phyloP scores from a whole-genome alignment of 2,888 invertebrate species.

The Callinectes sapidus region DNA sequence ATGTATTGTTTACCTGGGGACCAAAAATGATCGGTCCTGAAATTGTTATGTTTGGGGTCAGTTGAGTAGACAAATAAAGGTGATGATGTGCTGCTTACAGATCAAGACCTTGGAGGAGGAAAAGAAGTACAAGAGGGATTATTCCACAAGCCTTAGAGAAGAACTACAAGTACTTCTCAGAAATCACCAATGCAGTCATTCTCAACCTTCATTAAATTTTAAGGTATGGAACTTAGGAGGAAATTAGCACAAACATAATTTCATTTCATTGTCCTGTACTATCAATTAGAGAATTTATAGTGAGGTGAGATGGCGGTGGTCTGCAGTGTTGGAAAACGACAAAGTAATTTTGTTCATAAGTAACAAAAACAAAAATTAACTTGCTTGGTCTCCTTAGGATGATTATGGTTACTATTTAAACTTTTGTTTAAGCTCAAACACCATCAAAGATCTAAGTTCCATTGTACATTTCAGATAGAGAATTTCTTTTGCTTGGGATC shows the following conservation, averaged over 20 bases:
- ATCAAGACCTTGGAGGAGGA: conserved; percentile 4
- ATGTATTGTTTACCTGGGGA: too few species aligned
- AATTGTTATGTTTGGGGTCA: neutral
- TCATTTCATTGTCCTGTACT: too few species aligned
- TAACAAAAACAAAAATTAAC: neutral
- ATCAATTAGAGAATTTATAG: too few species aligned
- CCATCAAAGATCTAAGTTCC: neutral
- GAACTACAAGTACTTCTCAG: conserved; percentile 45
- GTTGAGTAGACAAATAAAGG: neutral
- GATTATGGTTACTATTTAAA: neutral
- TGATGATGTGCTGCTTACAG: neutral
- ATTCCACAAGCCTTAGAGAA: conserved; percentile 19
- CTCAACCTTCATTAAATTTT: conserved; percentile 68
- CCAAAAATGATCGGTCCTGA: too few species aligned
- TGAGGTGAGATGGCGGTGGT: too few species aligned
- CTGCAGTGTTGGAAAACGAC: too few species aligned
- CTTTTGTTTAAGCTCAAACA: neutral
- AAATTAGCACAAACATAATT: too few species aligned
- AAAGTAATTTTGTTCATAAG: too few species aligned
- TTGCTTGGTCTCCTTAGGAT: neutral
- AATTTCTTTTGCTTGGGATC: conserved; percentile 83
- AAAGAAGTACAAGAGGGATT: neutral
- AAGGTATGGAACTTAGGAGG: conserved; percentile 45
- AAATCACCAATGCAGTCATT: conserved; percentile 25
- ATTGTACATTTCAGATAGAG: conserved; percentile 78